These are phyloP conservation scores for Lethrus apterus DNA, from an alignment of 1,140 invertebrate species.

Conservation along the genomic window DNA sequence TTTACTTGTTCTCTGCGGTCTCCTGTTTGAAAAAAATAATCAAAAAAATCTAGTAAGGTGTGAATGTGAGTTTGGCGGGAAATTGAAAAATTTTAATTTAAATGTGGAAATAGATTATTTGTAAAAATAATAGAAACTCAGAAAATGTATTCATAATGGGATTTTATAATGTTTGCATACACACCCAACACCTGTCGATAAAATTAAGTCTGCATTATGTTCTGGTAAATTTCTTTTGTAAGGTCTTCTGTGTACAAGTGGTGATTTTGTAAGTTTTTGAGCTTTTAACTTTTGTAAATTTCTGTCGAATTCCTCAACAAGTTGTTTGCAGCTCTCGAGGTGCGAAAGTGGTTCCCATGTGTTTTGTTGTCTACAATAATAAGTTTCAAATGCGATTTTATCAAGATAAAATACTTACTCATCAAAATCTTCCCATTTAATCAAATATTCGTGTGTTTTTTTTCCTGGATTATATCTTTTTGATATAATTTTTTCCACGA, in stretches of 20 bases:
- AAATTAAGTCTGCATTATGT: conserved; percentile 3
- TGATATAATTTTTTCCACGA: conserved; percentile 71
- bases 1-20: conserved; percentile 69
- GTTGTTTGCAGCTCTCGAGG: conserved; percentile 62
- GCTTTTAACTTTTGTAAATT: conserved; percentile 68
- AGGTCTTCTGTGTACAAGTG: conserved; percentile 1
- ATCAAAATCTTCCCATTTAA: conserved; percentile 74
- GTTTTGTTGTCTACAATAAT: conserved; percentile 53
- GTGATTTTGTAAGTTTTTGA: conserved; percentile 40
- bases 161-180: too few relatives aligned
- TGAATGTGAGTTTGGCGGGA: too few relatives aligned
- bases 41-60: too few relatives aligned
- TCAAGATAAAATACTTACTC: conserved; percentile 48
- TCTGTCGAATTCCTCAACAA: conserved; percentile 72
- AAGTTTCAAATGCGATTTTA: neutral
- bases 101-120: too few relatives aligned
- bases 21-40: conserved; percentile 41
- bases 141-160: too few relatives aligned
- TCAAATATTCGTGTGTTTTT: conserved; percentile 68
- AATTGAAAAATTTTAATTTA: too few relatives aligned
- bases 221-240: conserved; percentile 2
- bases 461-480: conserved; percentile 71
- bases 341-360: conserved; percentile 73
- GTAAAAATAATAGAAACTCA: too few relatives aligned
- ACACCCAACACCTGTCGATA: conserved; percentile 4